Evolutionary conservation across 2,797 vertebrate genomes (phyloP).

Genomic region (Sebastes steindachneri): DNA sequence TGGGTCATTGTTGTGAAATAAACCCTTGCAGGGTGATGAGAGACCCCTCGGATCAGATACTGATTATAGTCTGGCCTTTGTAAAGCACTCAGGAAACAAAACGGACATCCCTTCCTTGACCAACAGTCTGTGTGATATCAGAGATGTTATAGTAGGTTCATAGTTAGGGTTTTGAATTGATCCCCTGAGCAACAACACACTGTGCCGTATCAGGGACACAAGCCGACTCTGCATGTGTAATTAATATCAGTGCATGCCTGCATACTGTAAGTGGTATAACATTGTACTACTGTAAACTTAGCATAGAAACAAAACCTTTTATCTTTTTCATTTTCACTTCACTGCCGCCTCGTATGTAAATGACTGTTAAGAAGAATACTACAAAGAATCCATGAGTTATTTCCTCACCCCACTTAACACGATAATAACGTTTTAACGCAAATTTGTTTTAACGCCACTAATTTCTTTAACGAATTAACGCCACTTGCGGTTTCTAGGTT

Average conservation of each 20-base stretch:
- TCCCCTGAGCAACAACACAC: background rate
- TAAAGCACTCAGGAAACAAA: background rate
- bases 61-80: background rate
- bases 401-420: background rate
- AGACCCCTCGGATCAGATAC: background rate
- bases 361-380: background rate
- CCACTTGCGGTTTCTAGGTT: too few relatives aligned
- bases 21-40: too few relatives aligned
- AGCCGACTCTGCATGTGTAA: background rate
- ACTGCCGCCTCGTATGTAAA: background rate
- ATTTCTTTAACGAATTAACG: too few relatives aligned
- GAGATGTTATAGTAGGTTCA: too few relatives aligned
- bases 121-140: background rate
- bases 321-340: background rate
- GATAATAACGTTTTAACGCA: too few relatives aligned
- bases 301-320: background rate
- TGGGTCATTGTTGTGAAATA: too few relatives aligned
- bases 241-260: background rate
- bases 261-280: background rate
- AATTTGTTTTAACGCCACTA: too few relatives aligned
- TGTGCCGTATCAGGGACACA: background rate
- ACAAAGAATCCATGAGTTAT: background rate
- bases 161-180: background rate
- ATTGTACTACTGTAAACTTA: background rate
- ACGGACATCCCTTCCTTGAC: background rate